Evolutionary conservation across 2,113 vertebrate species (phyloP), one percentile per base, ranked within the genome.

Genomic region (Nesogale talazaci): DNA sequence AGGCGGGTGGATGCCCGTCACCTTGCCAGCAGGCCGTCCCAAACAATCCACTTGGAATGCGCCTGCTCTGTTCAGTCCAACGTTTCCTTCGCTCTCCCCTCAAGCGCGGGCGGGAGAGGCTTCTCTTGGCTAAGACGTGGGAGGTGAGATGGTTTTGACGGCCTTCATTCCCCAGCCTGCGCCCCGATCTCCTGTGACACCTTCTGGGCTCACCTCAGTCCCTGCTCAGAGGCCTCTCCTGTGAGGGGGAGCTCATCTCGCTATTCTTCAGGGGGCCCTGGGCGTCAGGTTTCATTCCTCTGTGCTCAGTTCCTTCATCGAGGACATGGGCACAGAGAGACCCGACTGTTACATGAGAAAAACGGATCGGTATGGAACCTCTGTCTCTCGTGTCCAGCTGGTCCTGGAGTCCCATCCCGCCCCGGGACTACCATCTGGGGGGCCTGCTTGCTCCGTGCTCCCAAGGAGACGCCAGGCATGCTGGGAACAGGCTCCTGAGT

Each of bases 141-240:
- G 46, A 52, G 10, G 46, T 9, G 46, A 52, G 46, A 9, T 52
- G 46, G 46, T 10, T 46, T 46, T 46, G 42, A 46, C 46, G 6
- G 46, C 46, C 9, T 52, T 52, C 46, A 52, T 52, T 52, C 9
- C 46, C 46, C 46, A 2, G 46, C 46, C 46, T 52, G 46, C 46
- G 19, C 85, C 61, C 0, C 74, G 85, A 38, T 63, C 57, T 42
- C 63, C 59, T 22, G 2, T 19, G 7, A 8, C 1, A 2, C 22
- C 9, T 75, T 57, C 27, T 63, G 88, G 69, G 67, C 69, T 2
- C 57, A 22, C 52, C 70, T 3, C 4, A 16, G 80, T 72, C 61
- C 19, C 67, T 69, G 65, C 38, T 95, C 36, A 67, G 76, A 67
- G n/a, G 8, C 20, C 88, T 67, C 76, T 83, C 34, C 90, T 36